Conservation (phyloP, 1,140 invertebrate genomes). For the Papilio machaon region DNA sequence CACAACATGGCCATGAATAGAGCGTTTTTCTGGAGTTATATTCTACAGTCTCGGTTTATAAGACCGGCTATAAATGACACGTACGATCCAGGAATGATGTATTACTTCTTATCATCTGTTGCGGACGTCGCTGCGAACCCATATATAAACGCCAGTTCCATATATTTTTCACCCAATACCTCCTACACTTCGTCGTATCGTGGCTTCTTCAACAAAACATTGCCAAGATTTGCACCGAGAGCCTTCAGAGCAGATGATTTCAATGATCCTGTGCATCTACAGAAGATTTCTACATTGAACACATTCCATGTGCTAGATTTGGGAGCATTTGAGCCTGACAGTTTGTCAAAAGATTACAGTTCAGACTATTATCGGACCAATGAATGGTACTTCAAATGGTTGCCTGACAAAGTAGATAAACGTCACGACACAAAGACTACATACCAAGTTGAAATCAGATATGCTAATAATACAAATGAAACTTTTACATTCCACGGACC, state of each 20-base stretch:
- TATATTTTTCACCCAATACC: conserved; percentile 97
- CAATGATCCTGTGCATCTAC: conserved; percentile 96
- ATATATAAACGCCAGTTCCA: conserved; percentile 95
- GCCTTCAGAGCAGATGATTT: conserved; percentile 96
- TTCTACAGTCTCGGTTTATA: conserved; percentile 95
- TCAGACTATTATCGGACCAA: conserved; percentile 95
- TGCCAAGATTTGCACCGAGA: conserved; percentile 96
- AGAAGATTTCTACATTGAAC: conserved; percentile 95
- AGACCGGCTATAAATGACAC: conserved; percentile 94
- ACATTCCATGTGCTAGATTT: conserved; percentile 92
- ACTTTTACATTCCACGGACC: conserved; percentile 97
- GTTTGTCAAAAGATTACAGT: conserved; percentile 93
- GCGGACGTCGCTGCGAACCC: conserved; percentile 97
- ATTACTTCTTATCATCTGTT: conserved; percentile 97
- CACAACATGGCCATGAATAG: conserved; percentile 98
- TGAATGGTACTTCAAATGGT: conserved; percentile 95
- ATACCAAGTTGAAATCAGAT: conserved; percentile 94
- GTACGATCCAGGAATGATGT: conserved; percentile 99
- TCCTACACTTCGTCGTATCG: conserved; percentile 97
- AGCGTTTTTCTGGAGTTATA: conserved; percentile 98
- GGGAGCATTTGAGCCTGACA: conserved; percentile 89
- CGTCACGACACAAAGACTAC: conserved; percentile 97
- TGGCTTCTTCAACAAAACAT: conserved; percentile 98
- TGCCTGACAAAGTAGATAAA: conserved; percentile 91
- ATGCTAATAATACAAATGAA: conserved; percentile 97